Evolutionary conservation across 2,113 vertebrate genomes (phyloP), one percentile per base, ranked within the genome.

Genomic region (Saguinus midas): DNA sequence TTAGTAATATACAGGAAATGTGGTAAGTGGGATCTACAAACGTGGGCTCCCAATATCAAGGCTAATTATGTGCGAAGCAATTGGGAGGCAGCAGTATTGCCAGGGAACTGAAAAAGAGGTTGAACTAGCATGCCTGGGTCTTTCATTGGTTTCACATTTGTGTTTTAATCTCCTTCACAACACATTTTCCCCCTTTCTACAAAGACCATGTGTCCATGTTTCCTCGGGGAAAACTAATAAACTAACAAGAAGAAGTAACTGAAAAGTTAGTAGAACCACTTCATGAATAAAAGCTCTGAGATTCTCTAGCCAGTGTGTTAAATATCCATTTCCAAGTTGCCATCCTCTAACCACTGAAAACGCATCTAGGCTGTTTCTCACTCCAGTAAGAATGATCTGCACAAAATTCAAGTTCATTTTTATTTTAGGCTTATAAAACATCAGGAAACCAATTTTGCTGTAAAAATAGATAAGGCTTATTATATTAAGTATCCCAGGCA

Each of bases 31-130:
- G 27, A 87, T 64, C 57, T 80, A 91, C 23, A 81, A 89, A 97
- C 50, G 43, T 29, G 10, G n/a, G 61, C 87, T 94, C 78, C 95
- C 93, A 97, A 91, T 86, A 97, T 91, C 95, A 91, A 97, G 91
- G 95, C 96, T 98, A 97, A 98, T 98, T 97, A 98, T 91, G 97
- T 98, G 98, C 86, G 57, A 97, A 97, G 96, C 96, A 96, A 97
- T 93, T n/a, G 45, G 40, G 91, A 57, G 75, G 95, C 91, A 29
- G 87, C 12, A 2, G 37, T 20, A 52, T 27, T 90, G 90, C 92
- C 94, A 79, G 66, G 45, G 90, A 95, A 57, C 66, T 87, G 48
- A 61, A 90, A 35, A 82, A 88, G 40, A 94, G 80, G 37, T 68
- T 35, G 82, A 68, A 16, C 7, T 1, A 18, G n/a, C 43, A 48